Evolutionary conservation across 2,888 invertebrate species (phyloP).

Genomic region (Mesorhabditis sp.): DNA sequence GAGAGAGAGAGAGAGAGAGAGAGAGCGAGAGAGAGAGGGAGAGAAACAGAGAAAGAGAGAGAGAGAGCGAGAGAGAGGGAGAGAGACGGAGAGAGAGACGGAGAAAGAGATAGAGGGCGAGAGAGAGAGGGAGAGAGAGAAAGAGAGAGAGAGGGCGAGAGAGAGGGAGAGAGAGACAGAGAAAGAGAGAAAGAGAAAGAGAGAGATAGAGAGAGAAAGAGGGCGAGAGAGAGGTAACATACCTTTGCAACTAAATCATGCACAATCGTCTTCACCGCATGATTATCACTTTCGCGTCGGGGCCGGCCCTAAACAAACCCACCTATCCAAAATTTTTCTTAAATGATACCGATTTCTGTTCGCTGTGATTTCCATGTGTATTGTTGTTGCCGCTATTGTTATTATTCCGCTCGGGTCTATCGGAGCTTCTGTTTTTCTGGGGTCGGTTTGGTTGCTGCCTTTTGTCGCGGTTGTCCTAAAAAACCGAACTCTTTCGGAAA

Average conservation of each 20-base stretch:
- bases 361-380: background rate
- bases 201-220: no score
- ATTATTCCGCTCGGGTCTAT: constrained; percentile 9
- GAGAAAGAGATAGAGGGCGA: no score
- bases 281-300: constrained; percentile 24
- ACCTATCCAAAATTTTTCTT: background rate
- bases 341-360: no score
- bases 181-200: no score
- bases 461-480: constrained; percentile 10
- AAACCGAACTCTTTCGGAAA: background rate
- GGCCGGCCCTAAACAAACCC: background rate
- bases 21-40: no score
- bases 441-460: constrained; percentile 11
- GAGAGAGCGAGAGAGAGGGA: no score
- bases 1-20: no score
- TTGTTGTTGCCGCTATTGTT: constrained; percentile 12
- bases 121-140: no score
- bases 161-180: no score
- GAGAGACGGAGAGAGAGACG: no score
- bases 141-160: background rate
- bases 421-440: constrained; percentile 16
- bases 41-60: no score
- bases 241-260: constrained; percentile 21
- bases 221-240: constrained; percentile 16
- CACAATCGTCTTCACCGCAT: constrained; percentile 23